phyloP scores from a whole-genome alignment of 2,113 vertebrate species.

The Brachypodius melanocephalos region DNA sequence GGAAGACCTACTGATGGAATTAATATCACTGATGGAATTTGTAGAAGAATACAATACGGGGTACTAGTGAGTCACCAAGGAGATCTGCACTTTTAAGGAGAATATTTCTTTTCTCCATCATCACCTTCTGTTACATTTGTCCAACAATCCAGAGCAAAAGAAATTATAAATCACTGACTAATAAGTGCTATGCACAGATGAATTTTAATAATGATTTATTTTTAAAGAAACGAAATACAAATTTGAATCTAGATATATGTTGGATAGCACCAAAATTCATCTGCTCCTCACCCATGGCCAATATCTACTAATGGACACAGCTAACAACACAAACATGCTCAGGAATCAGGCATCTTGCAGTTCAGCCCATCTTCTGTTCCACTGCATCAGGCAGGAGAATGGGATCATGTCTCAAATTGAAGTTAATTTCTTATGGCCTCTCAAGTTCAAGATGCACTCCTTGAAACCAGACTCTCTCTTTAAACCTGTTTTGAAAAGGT shows the following conservation, averaged over 20 bases:
- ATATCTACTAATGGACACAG: background rate
- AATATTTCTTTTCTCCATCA: background rate
- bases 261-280: background rate
- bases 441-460: background rate
- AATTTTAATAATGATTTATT: constrained; percentile 1
- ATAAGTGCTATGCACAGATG: background rate
- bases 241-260: background rate
- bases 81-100: background rate
- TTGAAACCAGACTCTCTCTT: constrained; percentile 27
- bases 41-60: background rate
- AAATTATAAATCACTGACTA: background rate
- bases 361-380: background rate
- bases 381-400: background rate
- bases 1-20: background rate
- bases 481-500: background rate
- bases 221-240: background rate
- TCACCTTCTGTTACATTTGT: background rate
- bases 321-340: background rate
- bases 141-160: background rate
- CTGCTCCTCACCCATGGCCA: background rate
- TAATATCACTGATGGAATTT: background rate
- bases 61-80: background rate
- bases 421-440: background rate
- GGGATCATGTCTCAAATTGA: background rate
- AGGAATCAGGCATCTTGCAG: background rate